Evolutionary conservation across 2,888 invertebrate genomes (phyloP).

Genomic region (Gastracanthus pulcherrimus): DNA sequence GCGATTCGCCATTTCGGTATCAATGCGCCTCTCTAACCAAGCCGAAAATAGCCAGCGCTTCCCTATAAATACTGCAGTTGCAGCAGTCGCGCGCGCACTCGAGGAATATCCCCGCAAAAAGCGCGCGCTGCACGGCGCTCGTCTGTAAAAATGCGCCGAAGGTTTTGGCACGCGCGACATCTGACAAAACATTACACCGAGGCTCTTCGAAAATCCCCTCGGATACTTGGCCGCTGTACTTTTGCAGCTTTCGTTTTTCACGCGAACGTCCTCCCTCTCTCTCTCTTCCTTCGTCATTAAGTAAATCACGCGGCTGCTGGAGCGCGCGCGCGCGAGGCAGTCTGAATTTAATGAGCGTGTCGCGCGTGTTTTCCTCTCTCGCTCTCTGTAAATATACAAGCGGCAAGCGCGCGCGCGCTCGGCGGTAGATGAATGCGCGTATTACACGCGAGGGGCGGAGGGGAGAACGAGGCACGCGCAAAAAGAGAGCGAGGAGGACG

Average conservation of each 20-base stretch:
- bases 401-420: background rate
- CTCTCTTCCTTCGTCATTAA: slow-evolving; percentile 63
- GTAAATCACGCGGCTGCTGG: slow-evolving; percentile 65
- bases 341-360: slow-evolving; percentile 67
- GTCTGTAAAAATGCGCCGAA: slow-evolving; percentile 64
- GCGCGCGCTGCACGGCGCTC: too few species aligned
- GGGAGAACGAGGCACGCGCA: background rate
- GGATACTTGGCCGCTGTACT: slow-evolving; percentile 9
- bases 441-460: slow-evolving; percentile 1
- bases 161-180: slow-evolving; percentile 62
- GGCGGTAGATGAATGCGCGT: slow-evolving; percentile 17
- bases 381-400: slow-evolving; percentile 13
- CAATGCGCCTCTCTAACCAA: slow-evolving; percentile 27
- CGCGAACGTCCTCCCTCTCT: too few species aligned
- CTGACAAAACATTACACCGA: slow-evolving; percentile 60
- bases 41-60: slow-evolving; percentile 1
- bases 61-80: slow-evolving; percentile 44
- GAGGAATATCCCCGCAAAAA: slow-evolving; percentile 41
- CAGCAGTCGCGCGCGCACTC: background rate
- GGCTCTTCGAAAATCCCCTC: slow-evolving; percentile 52
- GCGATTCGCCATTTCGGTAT: slow-evolving; percentile 33
- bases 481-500: background rate
- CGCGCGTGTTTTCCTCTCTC: background rate
- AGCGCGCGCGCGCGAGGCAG: slow-evolving; percentile 6
- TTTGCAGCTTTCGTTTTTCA: slow-evolving; percentile 28